phyloP scores from a whole-genome alignment of 2,888 invertebrate species.

The Galerucella calmariensis region DNA sequence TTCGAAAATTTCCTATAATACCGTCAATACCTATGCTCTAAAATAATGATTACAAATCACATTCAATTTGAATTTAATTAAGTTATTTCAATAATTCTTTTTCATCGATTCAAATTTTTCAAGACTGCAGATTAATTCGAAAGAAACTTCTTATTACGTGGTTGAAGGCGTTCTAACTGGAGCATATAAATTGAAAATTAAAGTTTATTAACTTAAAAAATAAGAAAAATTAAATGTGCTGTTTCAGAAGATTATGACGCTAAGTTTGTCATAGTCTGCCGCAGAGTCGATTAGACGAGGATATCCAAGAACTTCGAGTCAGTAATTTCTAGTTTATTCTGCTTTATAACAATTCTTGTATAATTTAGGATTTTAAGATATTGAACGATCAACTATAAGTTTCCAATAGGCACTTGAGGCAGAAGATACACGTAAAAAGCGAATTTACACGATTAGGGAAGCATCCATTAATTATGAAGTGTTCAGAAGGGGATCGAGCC shows the following conservation, averaged over 20 bases:
- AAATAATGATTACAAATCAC: not conserved
- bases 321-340: not conserved
- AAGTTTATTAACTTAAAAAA: not conserved
- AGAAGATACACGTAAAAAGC: too few species aligned
- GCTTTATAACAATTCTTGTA: not conserved
- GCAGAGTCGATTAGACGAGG: not conserved
- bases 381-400: too few species aligned
- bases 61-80: not conserved
- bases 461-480: too few species aligned
- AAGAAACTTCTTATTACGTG: not conserved
- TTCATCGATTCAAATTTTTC: not conserved
- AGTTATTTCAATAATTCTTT: not conserved
- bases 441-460: too few species aligned
- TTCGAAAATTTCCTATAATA: too few species aligned
- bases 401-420: too few species aligned
- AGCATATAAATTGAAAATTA: conserved; percentile 10
- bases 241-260: not conserved
- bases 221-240: not conserved
- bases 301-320: not conserved
- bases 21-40: not conserved
- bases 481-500: too few species aligned
- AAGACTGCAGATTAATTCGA: not conserved
- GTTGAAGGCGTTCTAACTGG: not conserved
- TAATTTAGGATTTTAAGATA: not conserved
- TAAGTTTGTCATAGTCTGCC: not conserved